These are phyloP conservation scores for Paracentrotus lividus DNA, from an alignment of 53 echinoderm and acorn worm genomes.

Conservation along the genomic window DNA sequence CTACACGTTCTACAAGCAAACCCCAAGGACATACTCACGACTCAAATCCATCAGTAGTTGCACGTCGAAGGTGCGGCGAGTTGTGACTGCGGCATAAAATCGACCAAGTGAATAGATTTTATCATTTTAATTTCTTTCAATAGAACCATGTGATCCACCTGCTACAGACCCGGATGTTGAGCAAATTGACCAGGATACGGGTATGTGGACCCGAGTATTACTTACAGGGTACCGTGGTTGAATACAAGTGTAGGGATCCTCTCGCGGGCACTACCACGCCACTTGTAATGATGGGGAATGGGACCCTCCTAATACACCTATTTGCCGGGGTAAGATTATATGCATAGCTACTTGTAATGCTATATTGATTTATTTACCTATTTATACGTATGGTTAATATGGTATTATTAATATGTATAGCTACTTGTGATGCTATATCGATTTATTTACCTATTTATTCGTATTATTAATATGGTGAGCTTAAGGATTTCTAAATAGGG, in stretches of 20 bases:
- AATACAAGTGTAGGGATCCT: not conserved
- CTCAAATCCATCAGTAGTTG: no score
- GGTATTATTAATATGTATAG: no score
- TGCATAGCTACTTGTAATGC: no score
- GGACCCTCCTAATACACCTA: not conserved
- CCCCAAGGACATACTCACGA: no score
- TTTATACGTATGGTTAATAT: no score
- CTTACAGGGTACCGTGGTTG: not conserved
- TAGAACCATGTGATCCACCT: conserved; percentile 27
- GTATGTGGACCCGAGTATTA: not conserved
- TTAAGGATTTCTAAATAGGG: no score
- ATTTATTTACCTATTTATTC: not conserved
- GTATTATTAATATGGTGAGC: no score
- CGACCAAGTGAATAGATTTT: no score
- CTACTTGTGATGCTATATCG: no score
- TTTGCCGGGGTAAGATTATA: conserved; percentile 1
- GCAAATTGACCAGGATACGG: not conserved
- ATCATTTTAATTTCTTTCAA: not conserved
- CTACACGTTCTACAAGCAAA: no score
- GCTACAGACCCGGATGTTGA: not conserved
- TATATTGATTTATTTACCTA: not conserved
- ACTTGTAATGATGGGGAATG: conserved; percentile 22
- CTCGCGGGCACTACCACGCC: not conserved
- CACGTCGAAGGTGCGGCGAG: no score
- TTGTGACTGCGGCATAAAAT: no score